These are phyloP conservation scores for Microcebus ravelobensis DNA, from an alignment of 2,113 vertebrate species.

Conservation along the genomic window DNA sequence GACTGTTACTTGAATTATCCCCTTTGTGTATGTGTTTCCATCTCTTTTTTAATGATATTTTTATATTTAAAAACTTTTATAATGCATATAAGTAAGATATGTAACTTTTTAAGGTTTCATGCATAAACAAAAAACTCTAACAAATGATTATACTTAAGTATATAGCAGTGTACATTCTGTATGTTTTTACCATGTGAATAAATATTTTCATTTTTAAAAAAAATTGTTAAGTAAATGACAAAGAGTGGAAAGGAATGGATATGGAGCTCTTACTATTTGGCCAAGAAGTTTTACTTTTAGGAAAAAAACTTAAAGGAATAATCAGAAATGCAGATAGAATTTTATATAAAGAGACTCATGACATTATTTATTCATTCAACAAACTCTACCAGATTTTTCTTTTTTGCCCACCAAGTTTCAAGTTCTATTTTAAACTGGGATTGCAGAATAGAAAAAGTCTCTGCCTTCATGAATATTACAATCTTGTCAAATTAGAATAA, in stretches of 20 bases:
- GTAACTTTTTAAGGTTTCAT: not conserved
- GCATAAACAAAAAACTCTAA: not conserved
- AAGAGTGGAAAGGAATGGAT: not conserved
- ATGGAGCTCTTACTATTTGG: not conserved
- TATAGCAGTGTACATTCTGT: not conserved
- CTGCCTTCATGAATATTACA: not conserved
- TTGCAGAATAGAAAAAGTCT: not conserved
- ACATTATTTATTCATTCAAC: slow-evolving; percentile 7
- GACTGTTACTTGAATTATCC: not conserved
- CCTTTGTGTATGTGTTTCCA: not conserved
- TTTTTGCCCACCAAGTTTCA: not conserved
- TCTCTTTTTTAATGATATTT: not conserved
- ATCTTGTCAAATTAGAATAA: not conserved
- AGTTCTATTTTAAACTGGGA: not conserved
- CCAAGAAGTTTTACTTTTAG: not conserved
- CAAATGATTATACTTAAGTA: not conserved
- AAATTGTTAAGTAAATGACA: not conserved
- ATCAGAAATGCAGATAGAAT: not conserved
- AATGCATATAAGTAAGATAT: not conserved
- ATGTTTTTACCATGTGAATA: not conserved
- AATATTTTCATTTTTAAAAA: not conserved
- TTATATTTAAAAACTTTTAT: not conserved
- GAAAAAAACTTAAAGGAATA: not conserved
- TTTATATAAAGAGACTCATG: slow-evolving; percentile 26
- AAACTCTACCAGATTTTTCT: not conserved